A percentile compares a stretch with the other conserved stretches of the same genome.
phyloP scores from a whole-genome alignment of 2,888 invertebrate species.

The Ligdia adustata region DNA sequence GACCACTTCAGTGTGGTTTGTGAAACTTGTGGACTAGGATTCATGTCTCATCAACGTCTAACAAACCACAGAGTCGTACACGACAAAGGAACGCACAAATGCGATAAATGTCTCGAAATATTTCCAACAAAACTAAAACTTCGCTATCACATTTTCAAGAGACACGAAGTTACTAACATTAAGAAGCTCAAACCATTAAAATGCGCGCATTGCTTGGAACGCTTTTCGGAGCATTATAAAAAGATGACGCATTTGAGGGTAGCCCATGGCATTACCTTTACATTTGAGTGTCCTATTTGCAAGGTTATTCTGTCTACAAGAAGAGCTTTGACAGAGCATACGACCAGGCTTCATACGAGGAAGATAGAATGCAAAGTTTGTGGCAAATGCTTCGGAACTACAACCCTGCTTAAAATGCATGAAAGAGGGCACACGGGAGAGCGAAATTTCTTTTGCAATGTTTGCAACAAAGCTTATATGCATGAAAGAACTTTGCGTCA shows the following conservation, averaged over 20 bases:
- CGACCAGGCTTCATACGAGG: slow-evolving; percentile 69
- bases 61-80: slow-evolving; percentile 72
- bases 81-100: slow-evolving; percentile 68
- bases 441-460: slow-evolving; percentile 65
- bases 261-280: slow-evolving; percentile 68
- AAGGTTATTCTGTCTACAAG: slow-evolving; percentile 64
- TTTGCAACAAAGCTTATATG: slow-evolving; percentile 75
- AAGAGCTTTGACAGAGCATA: slow-evolving; percentile 71
- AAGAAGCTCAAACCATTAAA: slow-evolving; percentile 71
- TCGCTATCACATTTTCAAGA: slow-evolving; percentile 69
- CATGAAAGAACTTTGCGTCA: slow-evolving; percentile 69
- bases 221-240: slow-evolving; percentile 73
- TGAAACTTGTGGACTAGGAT: slow-evolving; percentile 74
- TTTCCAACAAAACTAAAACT: slow-evolving; percentile 71
- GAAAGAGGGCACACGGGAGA: slow-evolving; percentile 70
- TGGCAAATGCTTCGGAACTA: slow-evolving; percentile 71
- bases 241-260: slow-evolving; percentile 76
- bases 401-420: slow-evolving; percentile 70
- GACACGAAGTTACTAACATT: slow-evolving; percentile 63
- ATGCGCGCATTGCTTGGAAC: slow-evolving; percentile 73
- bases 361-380: slow-evolving; percentile 72
- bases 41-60: slow-evolving; percentile 72
- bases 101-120: slow-evolving; percentile 67
- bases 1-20: slow-evolving; percentile 75
- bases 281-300: slow-evolving; percentile 68